Percentiles rank a stretch among this genome's conserved stretches.
phyloP scores from a whole-genome alignment of 2,888 invertebrate genomes.

The Calliphora vomitoria region DNA sequence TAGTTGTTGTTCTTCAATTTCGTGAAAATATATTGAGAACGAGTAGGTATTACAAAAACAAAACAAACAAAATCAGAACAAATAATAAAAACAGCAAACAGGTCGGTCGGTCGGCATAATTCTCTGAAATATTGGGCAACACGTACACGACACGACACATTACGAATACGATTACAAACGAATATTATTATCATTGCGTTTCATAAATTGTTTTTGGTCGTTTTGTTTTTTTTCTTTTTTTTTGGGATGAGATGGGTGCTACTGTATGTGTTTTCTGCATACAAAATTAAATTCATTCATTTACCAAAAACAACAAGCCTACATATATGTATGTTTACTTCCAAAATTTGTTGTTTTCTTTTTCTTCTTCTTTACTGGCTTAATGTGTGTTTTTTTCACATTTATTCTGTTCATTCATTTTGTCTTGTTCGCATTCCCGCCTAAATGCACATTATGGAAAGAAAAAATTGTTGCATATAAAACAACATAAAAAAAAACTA shows the following conservation, averaged over 20 bases:
- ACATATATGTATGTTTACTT: background rate
- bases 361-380: background rate
- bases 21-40: slow-evolving; percentile 5
- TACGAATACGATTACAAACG: slow-evolving; percentile 41
- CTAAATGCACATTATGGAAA: slow-evolving; percentile 21
- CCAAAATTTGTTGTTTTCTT: background rate
- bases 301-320: slow-evolving; percentile 7
- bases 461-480: background rate
- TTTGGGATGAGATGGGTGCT: slow-evolving; percentile 49
- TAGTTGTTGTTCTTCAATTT: background rate
- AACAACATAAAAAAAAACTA: slow-evolving; percentile 18
- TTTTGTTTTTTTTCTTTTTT: background rate
- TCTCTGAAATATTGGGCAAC: slow-evolving; percentile 73
- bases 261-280: slow-evolving; percentile 47
- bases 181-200: slow-evolving; percentile 19
- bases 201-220: slow-evolving; percentile 6
- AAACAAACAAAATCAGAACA: slow-evolving; percentile 19
- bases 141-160: slow-evolving; percentile 52
- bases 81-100: slow-evolving; percentile 31
- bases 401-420: background rate
- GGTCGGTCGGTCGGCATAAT: slow-evolving; percentile 67
- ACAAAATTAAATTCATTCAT: slow-evolving; percentile 42
- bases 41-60: background rate
- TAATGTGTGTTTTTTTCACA: background rate
- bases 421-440: slow-evolving; percentile 28